Evolutionary conservation across 1,140 invertebrate genomes (phyloP), one percentile per base, ranked within the genome.

Genomic region (Notospermus geniculatus): DNA sequence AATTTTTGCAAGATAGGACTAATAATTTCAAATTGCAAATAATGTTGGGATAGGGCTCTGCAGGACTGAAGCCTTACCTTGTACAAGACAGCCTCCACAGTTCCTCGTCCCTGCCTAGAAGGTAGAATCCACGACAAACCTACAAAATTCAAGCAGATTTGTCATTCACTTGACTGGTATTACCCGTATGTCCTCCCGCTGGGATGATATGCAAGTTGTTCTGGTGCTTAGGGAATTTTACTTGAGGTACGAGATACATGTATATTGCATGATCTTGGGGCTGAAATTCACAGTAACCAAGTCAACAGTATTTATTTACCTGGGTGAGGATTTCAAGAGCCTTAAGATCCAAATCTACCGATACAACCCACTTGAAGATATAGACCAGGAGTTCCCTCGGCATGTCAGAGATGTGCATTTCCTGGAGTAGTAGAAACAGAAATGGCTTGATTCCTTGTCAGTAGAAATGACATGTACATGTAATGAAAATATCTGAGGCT

Each of bases 1-100:
- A n/a, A n/a, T n/a, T n/a, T n/a, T n/a, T n/a, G n/a, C n/a, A n/a
- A n/a, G n/a, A n/a, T n/a, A n/a, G n/a, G n/a, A n/a, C n/a, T n/a
- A n/a, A n/a, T n/a, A n/a, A n/a, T n/a, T n/a, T n/a, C n/a, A n/a
- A n/a, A n/a, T n/a, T n/a, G n/a, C n/a, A n/a, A n/a, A n/a, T n/a
- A 36, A 36, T 7, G 25, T 23, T 50, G 46, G 5, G 46, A 5
- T 7, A 27, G n/a, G 5, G n/a, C 5, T 7, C 19, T 7, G 46
- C 4, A 50, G 46, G 25, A 19, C 11, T 43, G 46, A n/a, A 41
- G 32, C 66, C 66, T 63, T 64, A 81, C 91, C 86, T 89, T 29
- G 87, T 70, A 82, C 93, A 96, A n/a, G 89, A 86, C 25, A 89
- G 80, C 71, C 88, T 86, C 94, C 94, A 97, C 1, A 97, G 84